Evolutionary conservation across 2,797 vertebrate species (phyloP).

Genomic region (Decapterus maruadsi): DNA sequence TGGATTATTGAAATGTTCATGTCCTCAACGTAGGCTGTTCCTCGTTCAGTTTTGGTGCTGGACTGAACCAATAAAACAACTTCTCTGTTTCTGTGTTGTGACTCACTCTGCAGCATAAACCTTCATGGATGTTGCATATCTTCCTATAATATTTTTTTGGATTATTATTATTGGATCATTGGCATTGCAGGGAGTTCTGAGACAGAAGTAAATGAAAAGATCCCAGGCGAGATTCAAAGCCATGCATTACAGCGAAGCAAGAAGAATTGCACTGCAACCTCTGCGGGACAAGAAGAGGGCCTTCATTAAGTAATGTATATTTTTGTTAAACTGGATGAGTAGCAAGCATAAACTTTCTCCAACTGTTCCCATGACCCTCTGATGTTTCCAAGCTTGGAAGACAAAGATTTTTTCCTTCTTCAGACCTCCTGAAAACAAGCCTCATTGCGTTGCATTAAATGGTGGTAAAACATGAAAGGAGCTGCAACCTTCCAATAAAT

Average conservation of each 20-base stretch:
- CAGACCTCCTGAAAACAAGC: slow-evolving; percentile 16
- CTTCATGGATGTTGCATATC: slow-evolving; percentile 9
- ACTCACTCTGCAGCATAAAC: slow-evolving; percentile 30
- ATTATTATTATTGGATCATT: slow-evolving; percentile 9
- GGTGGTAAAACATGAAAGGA: slow-evolving; percentile 52
- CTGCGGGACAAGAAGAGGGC: not conserved
- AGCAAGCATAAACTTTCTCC: slow-evolving; percentile 18
- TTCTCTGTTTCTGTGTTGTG: slow-evolving; percentile 49
- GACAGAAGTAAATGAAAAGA: slow-evolving; percentile 1
- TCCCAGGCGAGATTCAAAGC: slow-evolving; percentile 4
- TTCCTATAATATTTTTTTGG: not conserved
- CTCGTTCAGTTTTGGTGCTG: slow-evolving; percentile 28
- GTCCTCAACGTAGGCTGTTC: slow-evolving; percentile 28
- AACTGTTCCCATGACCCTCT: slow-evolving; percentile 52
- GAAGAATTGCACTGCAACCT: not conserved
- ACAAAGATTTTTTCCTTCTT: slow-evolving; percentile 7
- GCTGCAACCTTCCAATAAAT: slow-evolving; percentile 43
- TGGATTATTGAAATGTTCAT: slow-evolving; percentile 35
- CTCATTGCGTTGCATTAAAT: not conserved
- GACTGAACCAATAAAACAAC: slow-evolving; percentile 66
- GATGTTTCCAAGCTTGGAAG: not conserved
- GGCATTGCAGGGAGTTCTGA: slow-evolving; percentile 2
- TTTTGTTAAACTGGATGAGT: slow-evolving; percentile 42
- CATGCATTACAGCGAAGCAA: not conserved
- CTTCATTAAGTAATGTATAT: slow-evolving; percentile 43